These are phyloP conservation scores for Oncorhynchus gorbuscha DNA, from an alignment of 2,113 vertebrate genomes.

Conservation along the genomic window DNA sequence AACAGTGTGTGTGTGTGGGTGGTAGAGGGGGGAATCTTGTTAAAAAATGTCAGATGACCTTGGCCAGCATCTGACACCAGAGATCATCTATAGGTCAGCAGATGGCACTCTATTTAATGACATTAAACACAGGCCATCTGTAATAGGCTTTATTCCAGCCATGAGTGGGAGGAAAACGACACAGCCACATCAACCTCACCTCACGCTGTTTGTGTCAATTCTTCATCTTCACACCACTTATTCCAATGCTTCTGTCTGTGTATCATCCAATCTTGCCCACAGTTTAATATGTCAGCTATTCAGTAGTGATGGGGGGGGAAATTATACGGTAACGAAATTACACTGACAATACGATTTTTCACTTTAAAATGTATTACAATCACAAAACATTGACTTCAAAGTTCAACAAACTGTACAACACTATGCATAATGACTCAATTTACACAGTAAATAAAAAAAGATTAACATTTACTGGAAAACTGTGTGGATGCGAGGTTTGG, in stretches of 20 bases:
- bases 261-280: not conserved
- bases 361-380: too few relatives aligned
- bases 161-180: slow-evolving; percentile 40
- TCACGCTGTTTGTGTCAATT: slow-evolving; percentile 28
- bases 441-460: too few relatives aligned
- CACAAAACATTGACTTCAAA: too few relatives aligned
- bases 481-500: too few relatives aligned
- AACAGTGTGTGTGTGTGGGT: slow-evolving; percentile 17
- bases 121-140: slow-evolving; percentile 62
- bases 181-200: slow-evolving; percentile 26
- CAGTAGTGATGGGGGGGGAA: too few relatives aligned
- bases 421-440: too few relatives aligned
- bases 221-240: slow-evolving; percentile 7
- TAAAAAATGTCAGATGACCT: slow-evolving; percentile 76
- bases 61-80: slow-evolving; percentile 71
- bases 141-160: slow-evolving; percentile 53
- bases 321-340: too few relatives aligned
- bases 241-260: not conserved
- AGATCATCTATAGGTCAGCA: slow-evolving; percentile 69
- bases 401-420: too few relatives aligned
- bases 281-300: not conserved
- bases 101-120: slow-evolving; percentile 77
- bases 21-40: slow-evolving; percentile 66
- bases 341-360: too few relatives aligned
- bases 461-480: too few relatives aligned